Base-by-base conservation (phyloP, 2,797 vertebrate species). In the Cyprinodon diabolis region DNA sequence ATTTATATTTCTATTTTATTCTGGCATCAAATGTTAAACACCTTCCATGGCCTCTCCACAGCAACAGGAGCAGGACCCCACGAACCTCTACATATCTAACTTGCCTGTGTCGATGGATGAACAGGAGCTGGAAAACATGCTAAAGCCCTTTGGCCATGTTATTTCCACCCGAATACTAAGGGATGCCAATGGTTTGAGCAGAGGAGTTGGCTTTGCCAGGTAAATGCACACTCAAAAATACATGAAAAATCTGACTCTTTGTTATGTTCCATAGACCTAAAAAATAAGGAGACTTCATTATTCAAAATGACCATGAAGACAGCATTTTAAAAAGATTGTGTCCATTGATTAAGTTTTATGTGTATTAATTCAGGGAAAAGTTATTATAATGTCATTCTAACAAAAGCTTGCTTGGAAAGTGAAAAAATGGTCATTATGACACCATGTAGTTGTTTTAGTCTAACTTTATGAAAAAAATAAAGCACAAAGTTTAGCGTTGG, bases 31-130 rank as follows among this genome's bases (percentile, higher is more conserved):
- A 5, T 66, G 17, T 54, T 30, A 10, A 79, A 10, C 43, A 6
- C 37, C 68, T 78, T 9, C 11, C 5, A 4, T 2, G 76, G 40
- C 82, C 9, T 76, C 51, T 77, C 62, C 58, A 76, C 92, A 99
- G 98, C 98, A 99, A 97, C 98, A 99, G 93, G 98, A 99, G 79
- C 98, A 99, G 94, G 97, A 99, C 83, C 98, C 98, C 82, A 99
- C 98, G 86, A 99, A 99, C 90, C 95, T 99, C 45, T 99, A 99
- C 94, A 99, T 99, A 94, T 99, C 98, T 80, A 99, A 99, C 92
- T 96, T 99, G 87, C 98, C 98, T 0, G 95, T 98, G 89, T 98
- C 97, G 77, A 99, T 99, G 98, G 98, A 99, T 70, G 98, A 99
- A 85, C 98, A 99, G 92, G 97, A 99, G 89, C 94, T 99, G 92